Percentiles rank a stretch among this genome's conserved stretches.
phyloP scores from a whole-genome alignment of 2,888 invertebrate genomes.

The Holacanthella duospinosa region DNA sequence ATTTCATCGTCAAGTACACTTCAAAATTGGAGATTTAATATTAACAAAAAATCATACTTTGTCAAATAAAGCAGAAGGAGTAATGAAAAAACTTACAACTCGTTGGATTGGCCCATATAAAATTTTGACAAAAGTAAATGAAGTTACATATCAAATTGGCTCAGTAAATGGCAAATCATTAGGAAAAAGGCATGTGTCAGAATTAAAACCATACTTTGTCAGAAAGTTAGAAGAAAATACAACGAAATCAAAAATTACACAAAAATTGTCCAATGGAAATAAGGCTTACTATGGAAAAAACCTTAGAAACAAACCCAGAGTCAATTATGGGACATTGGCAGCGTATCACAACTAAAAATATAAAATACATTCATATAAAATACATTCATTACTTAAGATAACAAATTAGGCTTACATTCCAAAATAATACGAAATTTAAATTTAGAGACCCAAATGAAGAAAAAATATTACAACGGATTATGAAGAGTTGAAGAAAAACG shows the following conservation, averaged over 20 bases:
- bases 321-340: neutral
- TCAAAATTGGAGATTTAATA: too few relatives aligned
- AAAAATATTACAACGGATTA: neutral
- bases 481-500: too few relatives aligned
- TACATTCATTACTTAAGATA: too few relatives aligned
- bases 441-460: neutral
- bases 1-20: slow-evolving; percentile 6
- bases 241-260: neutral
- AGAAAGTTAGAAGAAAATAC: neutral
- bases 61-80: slow-evolving; percentile 10
- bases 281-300: neutral
- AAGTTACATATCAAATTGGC: slow-evolving; percentile 9
- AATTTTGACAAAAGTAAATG: slow-evolving; percentile 4
- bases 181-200: slow-evolving; percentile 3
- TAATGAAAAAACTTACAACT: slow-evolving; percentile 10
- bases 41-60: too few relatives aligned
- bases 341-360: neutral
- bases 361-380: too few relatives aligned
- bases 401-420: neutral
- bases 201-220: slow-evolving; percentile 8
- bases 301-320: neutral
- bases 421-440: neutral
- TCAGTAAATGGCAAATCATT: neutral
- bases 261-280: neutral
- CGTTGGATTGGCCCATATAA: slow-evolving; percentile 16